Evolutionary conservation across 2,113 vertebrate species (phyloP), one percentile per base, ranked within the genome.

Genomic region (Naja naja): DNA sequence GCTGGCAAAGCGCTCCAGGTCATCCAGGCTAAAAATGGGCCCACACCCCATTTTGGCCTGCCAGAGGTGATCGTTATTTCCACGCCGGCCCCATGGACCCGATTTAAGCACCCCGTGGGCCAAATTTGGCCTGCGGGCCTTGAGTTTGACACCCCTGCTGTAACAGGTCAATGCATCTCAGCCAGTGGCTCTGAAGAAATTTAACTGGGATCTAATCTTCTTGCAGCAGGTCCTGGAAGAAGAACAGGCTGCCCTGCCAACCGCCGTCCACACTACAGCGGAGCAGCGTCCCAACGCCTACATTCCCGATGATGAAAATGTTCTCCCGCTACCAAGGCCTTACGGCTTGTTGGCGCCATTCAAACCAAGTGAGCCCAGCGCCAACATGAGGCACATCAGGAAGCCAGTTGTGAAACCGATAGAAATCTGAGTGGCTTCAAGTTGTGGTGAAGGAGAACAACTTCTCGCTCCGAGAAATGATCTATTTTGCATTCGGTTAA

Each of bases 261-360:
- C 89, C 2, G 97, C 96, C 0, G 85, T 95, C 87, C 97, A 90
- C 94, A 98, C 97, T 0, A 98, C 98, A 0, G 98, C 98, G 0
- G 97, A 98, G 64, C 94, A 90, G 0, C 98, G 98, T 3, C 99
- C 98, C 9, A 97, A 95, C 0, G 97, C 98, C 16, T 99, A 99
- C 91, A 94, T 98, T 86, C 98, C 98, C 0, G 88, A 96, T 0
- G 96, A 95, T 7, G 96, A 96, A 0, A 96, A 94, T 85, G 39
- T 39, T 0, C 98, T 99, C 43, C 98, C 98, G 0, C n/a, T 98
- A 90, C 98, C 98, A 0, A 98, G 95, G 94, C 98, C 98, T 0
- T 99, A 98, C 0, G 97, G 99, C 0, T 97, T 97, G 20, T 93
- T 96, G 93, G 96, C 98, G 94, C 99, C 98, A 2, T 98, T 99